Percentiles rank a stretch among this genome's conserved stretches.
phyloP scores from a whole-genome alignment of 2,797 vertebrate genomes.

The Molossus molossus region DNA sequence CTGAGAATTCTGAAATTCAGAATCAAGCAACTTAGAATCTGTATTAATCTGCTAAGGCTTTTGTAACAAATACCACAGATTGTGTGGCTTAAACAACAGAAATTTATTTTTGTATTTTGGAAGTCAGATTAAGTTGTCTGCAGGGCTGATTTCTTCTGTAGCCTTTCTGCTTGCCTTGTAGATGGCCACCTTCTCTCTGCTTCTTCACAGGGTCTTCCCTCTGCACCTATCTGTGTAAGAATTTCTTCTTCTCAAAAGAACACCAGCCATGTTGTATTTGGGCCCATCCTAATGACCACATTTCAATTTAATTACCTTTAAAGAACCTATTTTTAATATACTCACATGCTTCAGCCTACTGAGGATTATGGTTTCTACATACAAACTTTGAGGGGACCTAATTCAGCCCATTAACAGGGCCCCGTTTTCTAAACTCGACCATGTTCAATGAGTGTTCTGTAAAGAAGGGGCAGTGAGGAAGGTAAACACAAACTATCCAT shows the following conservation, averaged over 20 bases:
- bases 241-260: not conserved
- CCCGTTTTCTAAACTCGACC: not conserved
- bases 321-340: not conserved
- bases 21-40: not conserved
- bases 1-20: not conserved
- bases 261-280: not conserved
- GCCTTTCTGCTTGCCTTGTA: not conserved
- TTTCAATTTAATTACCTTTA: constrained; percentile 24
- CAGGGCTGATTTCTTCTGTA: not conserved
- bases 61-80: not conserved
- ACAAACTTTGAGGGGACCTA: not conserved
- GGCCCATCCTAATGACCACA: not conserved
- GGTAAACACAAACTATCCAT: not conserved
- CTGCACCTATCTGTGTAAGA: not conserved
- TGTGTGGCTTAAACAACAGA: not conserved
- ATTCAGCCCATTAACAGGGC: not conserved
- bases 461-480: not conserved
- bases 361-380: not conserved
- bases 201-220: not conserved
- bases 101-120: not conserved
- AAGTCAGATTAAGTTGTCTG: not conserved
- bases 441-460: not conserved
- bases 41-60: not conserved
- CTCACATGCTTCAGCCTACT: not conserved
- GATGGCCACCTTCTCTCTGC: not conserved